Percentiles rank a stretch among this genome's conserved stretches.
Conservation (phyloP, 2,113 vertebrate species). For the Guaruba guarouba region DNA sequence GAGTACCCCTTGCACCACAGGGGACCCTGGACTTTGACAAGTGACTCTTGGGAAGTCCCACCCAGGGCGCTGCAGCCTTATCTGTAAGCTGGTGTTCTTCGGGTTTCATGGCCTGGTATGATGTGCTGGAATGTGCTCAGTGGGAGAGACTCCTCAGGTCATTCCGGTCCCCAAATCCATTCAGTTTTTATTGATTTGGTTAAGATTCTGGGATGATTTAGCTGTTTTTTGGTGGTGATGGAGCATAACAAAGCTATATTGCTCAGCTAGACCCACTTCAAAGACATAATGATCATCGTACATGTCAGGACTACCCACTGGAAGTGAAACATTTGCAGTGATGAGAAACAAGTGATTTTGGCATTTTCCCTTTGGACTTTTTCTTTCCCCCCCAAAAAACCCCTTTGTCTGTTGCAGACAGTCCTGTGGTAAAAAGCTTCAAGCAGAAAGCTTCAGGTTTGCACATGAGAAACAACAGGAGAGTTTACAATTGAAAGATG, state of each 20-base stretch:
- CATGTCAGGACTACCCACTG: not conserved
- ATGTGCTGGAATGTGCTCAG: not conserved
- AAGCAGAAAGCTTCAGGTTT: not conserved
- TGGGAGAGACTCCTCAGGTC: not conserved
- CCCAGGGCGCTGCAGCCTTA: not conserved
- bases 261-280: not conserved
- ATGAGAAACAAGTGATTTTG: not conserved
- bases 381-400: rapidly evolving
- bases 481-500: not conserved
- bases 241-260: not conserved
- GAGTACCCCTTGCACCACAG: not conserved
- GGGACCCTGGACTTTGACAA: not conserved
- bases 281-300: not conserved
- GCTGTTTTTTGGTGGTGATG: not conserved
- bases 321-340: not conserved
- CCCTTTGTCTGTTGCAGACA: not conserved
- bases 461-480: not conserved
- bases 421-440: not conserved
- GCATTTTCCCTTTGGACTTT: not conserved
- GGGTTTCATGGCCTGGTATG: not conserved
- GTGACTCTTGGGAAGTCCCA: not conserved
- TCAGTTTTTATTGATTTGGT: not conserved
- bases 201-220: not conserved
- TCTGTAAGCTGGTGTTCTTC: not conserved
- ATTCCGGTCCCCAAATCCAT: not conserved